Evolutionary conservation across 2,113 vertebrate species (phyloP), one percentile per base, ranked within the genome.

Genomic region (Falco punctatus): DNA sequence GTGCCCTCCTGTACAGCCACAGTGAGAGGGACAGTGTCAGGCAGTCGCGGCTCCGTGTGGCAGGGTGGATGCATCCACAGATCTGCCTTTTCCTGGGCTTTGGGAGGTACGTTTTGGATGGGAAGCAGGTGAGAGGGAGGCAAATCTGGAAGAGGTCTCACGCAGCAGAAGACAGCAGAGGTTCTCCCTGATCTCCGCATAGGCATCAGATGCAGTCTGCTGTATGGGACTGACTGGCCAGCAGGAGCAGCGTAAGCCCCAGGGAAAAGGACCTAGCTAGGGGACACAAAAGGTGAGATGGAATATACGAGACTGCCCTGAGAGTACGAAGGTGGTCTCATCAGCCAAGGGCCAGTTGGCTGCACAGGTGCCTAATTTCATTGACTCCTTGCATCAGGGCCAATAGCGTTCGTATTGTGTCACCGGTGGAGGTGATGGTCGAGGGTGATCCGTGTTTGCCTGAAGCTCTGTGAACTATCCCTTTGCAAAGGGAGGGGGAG

Each of bases 361-460:
- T 82, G 35, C 74, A 51, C 51, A 40, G 26, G 75, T n/a, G 38
- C 33, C 27, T 72, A 15, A 57, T 66, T 75, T 66, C 59, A 40
- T 24, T 71, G 51, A 35, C 46, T 77, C 7, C 19, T 81, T 77
- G 24, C 12, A 27, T 73, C 27, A 40, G 33, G 58, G 32, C 54
- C 16, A 27, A 0, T 30, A 33, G 21, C 2, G 0, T 61, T 92
- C 66, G 40, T 46, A 5, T 27, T 49, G 58, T 66, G 58, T 48
- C 55, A 13, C 33, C 11, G 2, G 49, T 64, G 35, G 77, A 91
- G 33, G 33, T 79, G 35, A 40, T 40, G 17, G 32, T 52, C 9
- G 1, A 14, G 26, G 65, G 57, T 57, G 70, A 40, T 91, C 57
- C 40, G 78, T 70, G 23, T 57, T 84, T 87, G 77, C 65, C 78